Evolutionary conservation across 2,797 vertebrate species (phyloP), one percentile per base, ranked within the genome.

Genomic region (Rhinichthys osculus): DNA sequence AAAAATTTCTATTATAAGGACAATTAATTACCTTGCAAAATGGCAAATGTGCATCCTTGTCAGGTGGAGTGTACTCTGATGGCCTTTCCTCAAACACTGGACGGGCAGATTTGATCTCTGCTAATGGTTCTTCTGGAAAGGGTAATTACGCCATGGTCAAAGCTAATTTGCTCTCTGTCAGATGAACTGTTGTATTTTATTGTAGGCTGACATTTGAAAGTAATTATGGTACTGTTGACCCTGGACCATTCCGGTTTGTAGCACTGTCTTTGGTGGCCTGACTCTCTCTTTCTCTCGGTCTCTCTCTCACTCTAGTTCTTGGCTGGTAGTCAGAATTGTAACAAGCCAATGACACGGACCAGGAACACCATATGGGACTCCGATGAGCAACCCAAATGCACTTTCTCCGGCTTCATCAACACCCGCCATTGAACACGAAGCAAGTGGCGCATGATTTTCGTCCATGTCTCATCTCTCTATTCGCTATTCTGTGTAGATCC

Each of bases 141-240:
- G 98, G 98, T 99, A 99, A 99, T 99, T 99, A 99, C 96, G 95
- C 97, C 97, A 97, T 99, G 98, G 98, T 99, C 98, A 99, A 99
- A 99, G 98, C 98, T 99, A 99, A 99, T 99, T 99, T 99, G 98
- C 97, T 99, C 98, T 99, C 98, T 99, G 98, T 97, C 98, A 99
- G 98, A 99, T 99, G 98, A 99, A 99, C 98, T 99, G 98, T 99
- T 99, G 98, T 99, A 99, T 99, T 99, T 99, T 99, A 99, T 99
- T 99, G 98, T 98, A 96, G 97, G 97, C 97, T 99, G 98, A 99
- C 98, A 99, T 99, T 99, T 99, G 97, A 99, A 99, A 99, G 98
- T 99, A 99, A 99, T 99, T 99, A 99, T 97, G 96, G 98, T 97
- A 98, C 98, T 98, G 98, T 99, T 99, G 98, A 99, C 98, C 98